Evolutionary conservation across 1,140 invertebrate genomes (phyloP).

Genomic region (Chrysomallon squamiferum): DNA sequence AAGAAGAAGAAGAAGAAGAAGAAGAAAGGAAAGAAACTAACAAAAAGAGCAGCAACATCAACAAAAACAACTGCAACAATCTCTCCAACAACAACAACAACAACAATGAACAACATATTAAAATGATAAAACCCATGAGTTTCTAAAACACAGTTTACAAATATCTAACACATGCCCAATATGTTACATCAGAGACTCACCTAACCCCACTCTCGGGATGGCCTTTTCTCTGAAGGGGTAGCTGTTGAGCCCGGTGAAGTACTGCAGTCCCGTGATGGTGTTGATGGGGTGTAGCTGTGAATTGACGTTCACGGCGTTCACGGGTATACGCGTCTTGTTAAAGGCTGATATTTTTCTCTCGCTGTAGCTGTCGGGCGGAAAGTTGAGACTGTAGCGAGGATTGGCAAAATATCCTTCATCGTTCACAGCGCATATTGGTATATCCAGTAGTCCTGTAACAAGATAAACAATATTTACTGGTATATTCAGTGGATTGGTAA

Average conservation of each 20-base stretch:
- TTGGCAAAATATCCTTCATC: slow-evolving; percentile 57
- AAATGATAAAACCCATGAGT: no score
- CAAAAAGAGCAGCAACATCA: not conserved
- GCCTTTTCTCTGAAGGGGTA: slow-evolving; percentile 54
- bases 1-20: not conserved
- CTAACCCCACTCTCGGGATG: slow-evolving; percentile 54
- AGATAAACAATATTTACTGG: not conserved
- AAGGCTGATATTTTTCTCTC: slow-evolving; percentile 35
- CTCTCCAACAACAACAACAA: no score
- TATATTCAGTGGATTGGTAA: no score
- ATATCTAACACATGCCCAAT: no score
- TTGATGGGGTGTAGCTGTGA: slow-evolving; percentile 54
- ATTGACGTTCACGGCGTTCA: slow-evolving; percentile 60
- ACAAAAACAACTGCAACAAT: no score
- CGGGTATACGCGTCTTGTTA: slow-evolving; percentile 43
- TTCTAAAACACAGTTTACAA: no score
- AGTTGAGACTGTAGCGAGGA: slow-evolving; percentile 51
- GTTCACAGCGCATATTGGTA: slow-evolving; percentile 61
- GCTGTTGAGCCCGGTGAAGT: slow-evolving; percentile 53
- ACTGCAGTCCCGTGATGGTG: slow-evolving; percentile 55
- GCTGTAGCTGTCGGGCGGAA: slow-evolving; percentile 59
- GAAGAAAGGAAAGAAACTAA: not conserved
- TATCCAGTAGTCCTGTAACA: slow-evolving; percentile 55
- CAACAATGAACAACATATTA: no score
- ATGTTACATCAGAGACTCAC: no score